Evolutionary conservation across 2,888 invertebrate species (phyloP).

Genomic region (Sceliomorpha sp.): DNA sequence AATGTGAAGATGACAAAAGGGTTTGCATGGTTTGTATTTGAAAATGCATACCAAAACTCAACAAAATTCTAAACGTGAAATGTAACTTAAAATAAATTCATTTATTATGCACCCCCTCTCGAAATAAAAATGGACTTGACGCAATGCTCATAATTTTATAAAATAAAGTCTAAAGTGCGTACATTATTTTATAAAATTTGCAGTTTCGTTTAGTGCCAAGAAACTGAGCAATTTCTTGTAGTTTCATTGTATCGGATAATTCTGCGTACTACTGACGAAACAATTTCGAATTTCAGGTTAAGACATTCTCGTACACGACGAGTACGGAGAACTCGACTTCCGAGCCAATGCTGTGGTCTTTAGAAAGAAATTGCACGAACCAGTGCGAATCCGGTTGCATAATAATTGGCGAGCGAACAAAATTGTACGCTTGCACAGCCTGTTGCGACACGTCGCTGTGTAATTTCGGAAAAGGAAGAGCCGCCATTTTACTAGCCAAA

Average conservation of each 20-base stretch:
- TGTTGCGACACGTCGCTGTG: slow-evolving; percentile 91
- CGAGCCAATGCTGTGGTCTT: slow-evolving; percentile 88
- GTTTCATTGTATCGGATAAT: too few relatives aligned
- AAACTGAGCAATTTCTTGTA: too few relatives aligned
- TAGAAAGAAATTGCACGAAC: slow-evolving; percentile 90
- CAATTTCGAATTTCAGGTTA: slow-evolving; percentile 83
- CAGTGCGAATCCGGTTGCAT: slow-evolving; percentile 94
- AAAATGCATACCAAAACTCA: too few relatives aligned
- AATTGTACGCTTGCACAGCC: slow-evolving; percentile 92
- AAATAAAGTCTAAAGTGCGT: slow-evolving; percentile 16
- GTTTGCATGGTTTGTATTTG: slow-evolving; percentile 88
- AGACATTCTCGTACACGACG: slow-evolving; percentile 90
- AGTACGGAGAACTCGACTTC: slow-evolving; percentile 90
- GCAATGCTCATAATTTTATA: slow-evolving; percentile 2
- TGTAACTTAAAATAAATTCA: too few relatives aligned
- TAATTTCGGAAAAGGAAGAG: slow-evolving; percentile 86
- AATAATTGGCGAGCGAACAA: slow-evolving; percentile 93
- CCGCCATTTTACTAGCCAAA: slow-evolving; percentile 51
- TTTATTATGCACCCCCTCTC: too few relatives aligned
- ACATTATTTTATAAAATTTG: too few relatives aligned
- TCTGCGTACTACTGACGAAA: too few relatives aligned
- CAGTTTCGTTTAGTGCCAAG: too few relatives aligned
- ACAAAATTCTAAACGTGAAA: too few relatives aligned
- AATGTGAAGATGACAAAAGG: slow-evolving; percentile 88
- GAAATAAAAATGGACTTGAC: too few relatives aligned